phyloP scores from a whole-genome alignment of 1,140 invertebrate species.

The Nasonia giraulti region DNA sequence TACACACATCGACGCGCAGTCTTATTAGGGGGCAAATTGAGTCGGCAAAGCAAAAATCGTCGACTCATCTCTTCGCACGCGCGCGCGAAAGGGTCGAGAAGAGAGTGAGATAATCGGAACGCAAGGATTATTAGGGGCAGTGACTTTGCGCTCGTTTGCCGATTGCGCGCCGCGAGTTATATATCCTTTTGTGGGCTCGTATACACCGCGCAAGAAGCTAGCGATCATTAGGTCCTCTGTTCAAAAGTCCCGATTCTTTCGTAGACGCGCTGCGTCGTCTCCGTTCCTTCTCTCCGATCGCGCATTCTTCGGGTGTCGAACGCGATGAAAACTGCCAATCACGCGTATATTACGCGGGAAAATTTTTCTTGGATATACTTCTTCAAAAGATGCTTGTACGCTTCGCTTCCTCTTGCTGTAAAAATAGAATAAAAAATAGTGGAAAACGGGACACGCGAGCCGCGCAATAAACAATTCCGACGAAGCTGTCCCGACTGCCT shows the following conservation, averaged over 20 bases:
- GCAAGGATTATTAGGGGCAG: conserved; percentile 50
- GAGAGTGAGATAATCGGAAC: conserved; percentile 18
- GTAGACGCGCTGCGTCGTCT: conserved; percentile 23
- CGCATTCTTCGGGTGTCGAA: neutral
- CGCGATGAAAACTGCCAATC: conserved; percentile 47
- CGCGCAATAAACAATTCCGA: conserved; percentile 57
- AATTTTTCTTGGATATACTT: neutral
- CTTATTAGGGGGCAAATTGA: conserved; percentile 49
- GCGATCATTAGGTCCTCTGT: conserved; percentile 39
- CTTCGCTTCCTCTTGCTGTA: neutral
- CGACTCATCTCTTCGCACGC: conserved; percentile 45
- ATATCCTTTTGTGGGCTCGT: conserved; percentile 26
- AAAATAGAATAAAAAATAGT: neutral
- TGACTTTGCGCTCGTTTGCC: conserved; percentile 43
- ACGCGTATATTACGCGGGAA: neutral
- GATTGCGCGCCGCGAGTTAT: conserved; percentile 26
- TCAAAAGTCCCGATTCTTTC: conserved; percentile 29
- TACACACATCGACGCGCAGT: neutral
- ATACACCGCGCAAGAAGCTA: neutral
- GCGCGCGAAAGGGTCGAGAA: neutral
- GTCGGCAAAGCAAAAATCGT: conserved; percentile 45
- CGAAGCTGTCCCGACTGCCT: conserved; percentile 34
- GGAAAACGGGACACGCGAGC: neutral
- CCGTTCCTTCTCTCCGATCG: conserved; percentile 30
- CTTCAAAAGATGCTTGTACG: neutral